Conservation (phyloP, 2,797 vertebrate genomes). For the Botia kubotai region DNA sequence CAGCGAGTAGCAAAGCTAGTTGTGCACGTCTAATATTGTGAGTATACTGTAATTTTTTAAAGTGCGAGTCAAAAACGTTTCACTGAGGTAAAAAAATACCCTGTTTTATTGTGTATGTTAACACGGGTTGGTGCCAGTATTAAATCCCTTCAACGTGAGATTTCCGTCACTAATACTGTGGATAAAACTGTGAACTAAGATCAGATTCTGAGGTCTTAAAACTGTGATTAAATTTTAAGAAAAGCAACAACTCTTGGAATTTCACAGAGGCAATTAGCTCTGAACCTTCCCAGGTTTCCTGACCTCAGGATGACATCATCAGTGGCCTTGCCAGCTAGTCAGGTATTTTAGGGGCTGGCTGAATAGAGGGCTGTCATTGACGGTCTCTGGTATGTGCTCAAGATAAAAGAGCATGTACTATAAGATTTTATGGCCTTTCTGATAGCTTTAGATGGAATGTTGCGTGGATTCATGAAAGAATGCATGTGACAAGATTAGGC, state of each 20-base stretch:
- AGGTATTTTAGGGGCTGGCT: conserved; percentile 66
- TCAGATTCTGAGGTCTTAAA: conserved; percentile 40
- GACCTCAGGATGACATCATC: conserved; percentile 69
- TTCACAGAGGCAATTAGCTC: conserved; percentile 63
- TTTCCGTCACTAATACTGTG: not conserved
- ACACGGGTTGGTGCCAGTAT: not conserved
- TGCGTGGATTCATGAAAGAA: conserved; percentile 30
- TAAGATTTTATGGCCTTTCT: conserved; percentile 29
- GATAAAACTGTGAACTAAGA: not conserved
- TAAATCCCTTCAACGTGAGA: not conserved
- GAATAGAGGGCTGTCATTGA: conserved; percentile 57
- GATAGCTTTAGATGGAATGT: conserved; percentile 49
- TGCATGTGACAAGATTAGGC: conserved; percentile 1
- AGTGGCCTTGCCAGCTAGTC: conserved; percentile 57
- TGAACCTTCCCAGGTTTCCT: conserved; percentile 61
- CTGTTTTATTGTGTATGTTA: conserved; percentile 7
- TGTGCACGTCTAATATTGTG: conserved; percentile 16
- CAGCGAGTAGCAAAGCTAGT: conserved; percentile 52
- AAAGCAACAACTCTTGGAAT: conserved; percentile 60
- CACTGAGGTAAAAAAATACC: not conserved
- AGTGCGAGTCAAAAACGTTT: not conserved
- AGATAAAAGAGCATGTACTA: conserved; percentile 40
- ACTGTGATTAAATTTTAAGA: conserved; percentile 46
- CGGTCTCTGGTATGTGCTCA: conserved; percentile 49
- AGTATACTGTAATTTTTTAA: not conserved